A percentile compares a stretch with the other conserved stretches of the same genome.
These are phyloP conservation scores for Rynchops niger DNA, from an alignment of 2,113 vertebrate genomes.

Conservation along the genomic window DNA sequence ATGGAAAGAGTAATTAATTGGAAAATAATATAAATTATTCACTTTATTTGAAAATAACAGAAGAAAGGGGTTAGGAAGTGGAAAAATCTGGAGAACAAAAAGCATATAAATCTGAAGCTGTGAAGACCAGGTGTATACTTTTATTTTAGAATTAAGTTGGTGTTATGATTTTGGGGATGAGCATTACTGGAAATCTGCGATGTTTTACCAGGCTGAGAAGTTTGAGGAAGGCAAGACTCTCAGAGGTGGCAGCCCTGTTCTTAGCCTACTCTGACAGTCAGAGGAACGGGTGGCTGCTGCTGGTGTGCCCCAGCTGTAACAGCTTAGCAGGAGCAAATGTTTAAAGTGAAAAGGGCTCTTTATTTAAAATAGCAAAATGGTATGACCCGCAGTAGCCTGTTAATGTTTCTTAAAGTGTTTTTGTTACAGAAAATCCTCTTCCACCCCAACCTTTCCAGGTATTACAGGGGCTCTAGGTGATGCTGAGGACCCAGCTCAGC, in stretches of 20 bases:
- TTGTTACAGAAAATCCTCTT: not conserved
- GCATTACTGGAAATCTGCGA: not conserved
- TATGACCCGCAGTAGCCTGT: not conserved
- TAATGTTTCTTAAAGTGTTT: not conserved
- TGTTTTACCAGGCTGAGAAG: not conserved
- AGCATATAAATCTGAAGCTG: not conserved
- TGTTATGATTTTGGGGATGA: not conserved
- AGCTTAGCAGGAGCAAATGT: not conserved
- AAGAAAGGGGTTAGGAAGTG: not conserved
- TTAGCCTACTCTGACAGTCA: not conserved
- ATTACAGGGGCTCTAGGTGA: not conserved
- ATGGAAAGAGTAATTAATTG: not conserved
- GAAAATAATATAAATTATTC: not conserved
- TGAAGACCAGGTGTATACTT: not conserved
- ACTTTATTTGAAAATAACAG: not conserved
- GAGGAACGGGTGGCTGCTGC: fast-evolving
- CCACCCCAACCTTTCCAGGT: not conserved
- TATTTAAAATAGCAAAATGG: not conserved
- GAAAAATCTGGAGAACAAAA: not conserved
- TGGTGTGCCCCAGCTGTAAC: not conserved
- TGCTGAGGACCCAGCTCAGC: not conserved
- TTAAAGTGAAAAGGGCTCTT: not conserved
- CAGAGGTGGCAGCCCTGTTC: not conserved
- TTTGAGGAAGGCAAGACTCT: not conserved
- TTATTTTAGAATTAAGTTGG: not conserved